Conservation (phyloP, 2,113 vertebrate genomes). For the Thomomys bottae region DNA sequence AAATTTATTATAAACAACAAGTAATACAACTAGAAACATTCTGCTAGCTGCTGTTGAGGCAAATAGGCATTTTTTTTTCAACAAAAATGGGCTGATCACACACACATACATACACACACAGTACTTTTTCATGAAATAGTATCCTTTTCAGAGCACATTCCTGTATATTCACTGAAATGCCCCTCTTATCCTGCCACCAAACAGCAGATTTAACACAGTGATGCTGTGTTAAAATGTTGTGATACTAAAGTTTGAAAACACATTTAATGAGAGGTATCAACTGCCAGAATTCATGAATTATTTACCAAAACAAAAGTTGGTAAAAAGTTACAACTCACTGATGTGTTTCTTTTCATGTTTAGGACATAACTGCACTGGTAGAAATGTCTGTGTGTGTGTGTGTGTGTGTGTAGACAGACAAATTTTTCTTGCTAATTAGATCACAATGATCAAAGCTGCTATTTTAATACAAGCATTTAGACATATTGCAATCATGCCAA, state of each 20-base stretch:
- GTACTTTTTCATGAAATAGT: slow-evolving; percentile 5
- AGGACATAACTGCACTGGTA: background rate
- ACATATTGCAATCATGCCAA: background rate
- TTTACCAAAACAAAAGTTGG: background rate
- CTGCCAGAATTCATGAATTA: background rate
- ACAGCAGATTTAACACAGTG: background rate
- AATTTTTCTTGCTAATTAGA: background rate
- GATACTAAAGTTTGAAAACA: background rate
- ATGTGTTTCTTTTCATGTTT: background rate
- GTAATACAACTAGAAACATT: background rate
- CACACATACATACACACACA: background rate
- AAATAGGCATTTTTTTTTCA: slow-evolving; percentile 25
- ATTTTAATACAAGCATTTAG: slow-evolving; percentile 7
- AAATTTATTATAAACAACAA: background rate
- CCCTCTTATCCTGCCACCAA: background rate
- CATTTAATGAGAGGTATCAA: background rate
- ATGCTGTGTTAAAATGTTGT: background rate
- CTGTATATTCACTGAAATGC: background rate
- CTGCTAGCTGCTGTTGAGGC: background rate
- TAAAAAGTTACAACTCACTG: background rate
- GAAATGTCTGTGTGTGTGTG: background rate
- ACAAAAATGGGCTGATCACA: slow-evolving; percentile 30
- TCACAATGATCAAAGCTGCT: slow-evolving; percentile 3
- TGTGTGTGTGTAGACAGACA: background rate
- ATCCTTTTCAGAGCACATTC: background rate